Evolutionary conservation across 1,140 invertebrate species (phyloP).

Genomic region (Delia radicum): DNA sequence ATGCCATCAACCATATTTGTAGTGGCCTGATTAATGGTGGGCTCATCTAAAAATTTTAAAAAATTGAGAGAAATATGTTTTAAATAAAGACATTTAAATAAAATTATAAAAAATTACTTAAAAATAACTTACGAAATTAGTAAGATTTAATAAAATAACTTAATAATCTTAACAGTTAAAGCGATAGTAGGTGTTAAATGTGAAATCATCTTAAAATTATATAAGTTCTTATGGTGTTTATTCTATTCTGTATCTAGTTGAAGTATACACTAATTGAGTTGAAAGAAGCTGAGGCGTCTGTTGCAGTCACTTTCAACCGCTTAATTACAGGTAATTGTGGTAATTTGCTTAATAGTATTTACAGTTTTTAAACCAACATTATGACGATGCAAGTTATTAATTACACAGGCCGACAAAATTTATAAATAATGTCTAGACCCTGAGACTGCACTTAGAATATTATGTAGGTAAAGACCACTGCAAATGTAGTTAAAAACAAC

Average conservation of each 20-base stretch:
- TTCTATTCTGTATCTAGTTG: neutral
- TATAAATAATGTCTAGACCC: no score
- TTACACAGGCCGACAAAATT: no score
- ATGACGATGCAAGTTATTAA: neutral
- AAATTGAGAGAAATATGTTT: conserved; percentile 5
- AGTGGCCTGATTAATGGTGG: conserved; percentile 88
- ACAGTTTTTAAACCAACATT: neutral
- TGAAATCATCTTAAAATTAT: no score
- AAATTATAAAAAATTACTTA: neutral
- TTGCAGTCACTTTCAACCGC: neutral
- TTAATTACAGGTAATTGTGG: neutral
- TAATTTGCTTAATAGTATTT: conserved; percentile 1
- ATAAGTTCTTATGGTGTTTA: neutral
- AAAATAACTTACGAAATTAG: conserved; percentile 15
- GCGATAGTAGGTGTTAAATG: no score
- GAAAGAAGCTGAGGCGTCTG: neutral
- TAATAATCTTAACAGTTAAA: neutral
- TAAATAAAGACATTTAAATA: neutral
- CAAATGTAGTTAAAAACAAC: no score
- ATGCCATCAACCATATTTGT: conserved; percentile 95
- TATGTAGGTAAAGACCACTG: no score
- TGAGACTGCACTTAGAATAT: no score
- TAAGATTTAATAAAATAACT: no score
- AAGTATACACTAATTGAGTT: neutral
- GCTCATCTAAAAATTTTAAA: conserved; percentile 68